Conservation (phyloP, 2,113 vertebrate genomes). For the Osmerus mordax region DNA sequence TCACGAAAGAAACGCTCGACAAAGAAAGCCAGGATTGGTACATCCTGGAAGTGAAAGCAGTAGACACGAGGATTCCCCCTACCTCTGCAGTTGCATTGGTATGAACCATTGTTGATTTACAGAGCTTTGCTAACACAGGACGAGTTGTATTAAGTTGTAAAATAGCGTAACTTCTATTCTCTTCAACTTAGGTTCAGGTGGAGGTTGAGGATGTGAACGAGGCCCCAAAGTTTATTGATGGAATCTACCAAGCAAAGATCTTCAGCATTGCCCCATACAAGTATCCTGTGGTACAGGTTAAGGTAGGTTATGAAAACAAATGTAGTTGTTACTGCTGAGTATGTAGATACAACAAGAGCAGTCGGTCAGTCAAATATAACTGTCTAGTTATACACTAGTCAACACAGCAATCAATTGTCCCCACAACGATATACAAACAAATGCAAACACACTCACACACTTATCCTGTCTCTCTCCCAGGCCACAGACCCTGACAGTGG, state of each 20-base stretch:
- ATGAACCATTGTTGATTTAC: conserved; percentile 10
- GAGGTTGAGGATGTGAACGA: conserved; percentile 70
- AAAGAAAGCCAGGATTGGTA: conserved; percentile 68
- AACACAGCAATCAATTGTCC: background rate
- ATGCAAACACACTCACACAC: too few species aligned
- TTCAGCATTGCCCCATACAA: conserved; percentile 67
- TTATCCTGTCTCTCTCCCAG: conserved; percentile 42
- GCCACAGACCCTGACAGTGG: conserved; percentile 70
- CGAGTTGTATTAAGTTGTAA: background rate
- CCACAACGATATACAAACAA: too few species aligned
- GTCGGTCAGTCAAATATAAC: too few species aligned
- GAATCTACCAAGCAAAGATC: conserved; percentile 57
- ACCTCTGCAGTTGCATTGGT: conserved; percentile 68
- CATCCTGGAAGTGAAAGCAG: conserved; percentile 68
- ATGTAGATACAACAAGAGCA: too few species aligned
- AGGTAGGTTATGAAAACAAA: conserved; percentile 55
- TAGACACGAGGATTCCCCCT: conserved; percentile 65
- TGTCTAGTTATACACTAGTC: too few species aligned
- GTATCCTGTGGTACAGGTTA: conserved; percentile 60
- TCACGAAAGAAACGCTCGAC: conserved; percentile 53
- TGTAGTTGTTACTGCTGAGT: too few species aligned
- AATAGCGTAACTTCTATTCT: background rate
- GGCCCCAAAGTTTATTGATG: conserved; percentile 55
- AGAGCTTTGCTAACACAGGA: background rate
- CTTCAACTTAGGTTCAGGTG: conserved; percentile 52